Evolutionary conservation across 2,113 vertebrate species (phyloP).

Genomic region (Elephas maximus): DNA sequence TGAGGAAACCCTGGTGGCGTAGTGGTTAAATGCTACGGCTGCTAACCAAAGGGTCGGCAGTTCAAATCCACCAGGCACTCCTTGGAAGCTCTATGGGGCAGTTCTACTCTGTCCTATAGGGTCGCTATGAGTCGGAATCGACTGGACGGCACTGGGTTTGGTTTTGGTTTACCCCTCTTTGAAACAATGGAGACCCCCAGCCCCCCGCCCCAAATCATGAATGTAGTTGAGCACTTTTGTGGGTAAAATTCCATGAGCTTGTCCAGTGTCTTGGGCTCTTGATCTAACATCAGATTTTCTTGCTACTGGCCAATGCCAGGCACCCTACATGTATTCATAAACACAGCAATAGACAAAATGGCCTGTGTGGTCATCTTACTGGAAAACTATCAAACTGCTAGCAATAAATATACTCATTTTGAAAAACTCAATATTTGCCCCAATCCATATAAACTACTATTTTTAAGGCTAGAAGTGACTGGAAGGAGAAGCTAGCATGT

Average conservation of each 20-base stretch:
- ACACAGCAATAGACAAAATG: background rate
- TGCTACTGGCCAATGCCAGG: background rate
- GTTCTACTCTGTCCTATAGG: too few species aligned
- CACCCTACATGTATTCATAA: background rate
- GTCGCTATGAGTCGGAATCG: too few species aligned
- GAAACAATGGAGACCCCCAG: background rate
- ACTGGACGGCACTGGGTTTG: too few species aligned
- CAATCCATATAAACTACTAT: background rate
- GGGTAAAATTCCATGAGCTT: background rate
- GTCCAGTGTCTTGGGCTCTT: background rate
- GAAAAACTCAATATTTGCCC: background rate
- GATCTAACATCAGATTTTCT: background rate
- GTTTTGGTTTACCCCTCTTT: background rate
- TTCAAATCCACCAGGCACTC: too few species aligned
- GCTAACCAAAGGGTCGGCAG: too few species aligned
- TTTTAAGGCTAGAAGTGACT: background rate
- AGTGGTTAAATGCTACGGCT: too few species aligned
- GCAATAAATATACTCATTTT: background rate
- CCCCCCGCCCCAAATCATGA: background rate
- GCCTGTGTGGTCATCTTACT: background rate
- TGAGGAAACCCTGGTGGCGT: too few species aligned
- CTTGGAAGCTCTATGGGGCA: too few species aligned
- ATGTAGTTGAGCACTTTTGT: background rate
- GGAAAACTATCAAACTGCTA: background rate
- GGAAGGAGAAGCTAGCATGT: background rate